Evolutionary conservation across 2,888 invertebrate genomes (phyloP).

Genomic region (Mimas tiliae): DNA sequence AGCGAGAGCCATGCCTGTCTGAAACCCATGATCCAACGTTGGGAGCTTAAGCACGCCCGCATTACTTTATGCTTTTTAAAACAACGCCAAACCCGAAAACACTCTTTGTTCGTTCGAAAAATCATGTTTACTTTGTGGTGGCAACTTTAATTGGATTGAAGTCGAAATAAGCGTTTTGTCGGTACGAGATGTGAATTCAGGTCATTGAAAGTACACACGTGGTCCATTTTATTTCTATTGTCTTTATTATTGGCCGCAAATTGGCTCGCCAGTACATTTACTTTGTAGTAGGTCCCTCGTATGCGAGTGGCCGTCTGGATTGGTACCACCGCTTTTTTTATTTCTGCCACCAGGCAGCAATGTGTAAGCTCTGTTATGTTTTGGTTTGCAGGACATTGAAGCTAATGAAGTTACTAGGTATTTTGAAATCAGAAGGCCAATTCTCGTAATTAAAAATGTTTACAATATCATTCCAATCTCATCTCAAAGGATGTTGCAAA

Average conservation of each 20-base stretch:
- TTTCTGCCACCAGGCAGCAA: no score
- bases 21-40: slow-evolving; percentile 53
- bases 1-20: slow-evolving; percentile 45
- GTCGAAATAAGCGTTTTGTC: slow-evolving; percentile 14
- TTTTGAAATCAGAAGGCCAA: no score
- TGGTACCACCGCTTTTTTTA: no score
- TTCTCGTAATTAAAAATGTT: no score
- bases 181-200: slow-evolving; percentile 6
- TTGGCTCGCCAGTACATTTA: not conserved
- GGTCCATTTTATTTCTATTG: slow-evolving; percentile 3
- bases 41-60: slow-evolving; percentile 54
- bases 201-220: not conserved
- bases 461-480: no score
- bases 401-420: no score
- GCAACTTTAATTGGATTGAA: slow-evolving; percentile 29
- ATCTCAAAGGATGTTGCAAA: no score
- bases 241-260: not conserved
- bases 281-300: no score
- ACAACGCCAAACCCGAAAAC: slow-evolving; percentile 41
- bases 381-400: no score
- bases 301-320: no score
- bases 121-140: slow-evolving; percentile 33
- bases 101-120: slow-evolving; percentile 39
- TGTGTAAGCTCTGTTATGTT: no score
- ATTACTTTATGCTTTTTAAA: slow-evolving; percentile 47